These are phyloP conservation scores for Cyclura pinguis DNA, from an alignment of 2,797 vertebrate genomes.

Conservation along the genomic window DNA sequence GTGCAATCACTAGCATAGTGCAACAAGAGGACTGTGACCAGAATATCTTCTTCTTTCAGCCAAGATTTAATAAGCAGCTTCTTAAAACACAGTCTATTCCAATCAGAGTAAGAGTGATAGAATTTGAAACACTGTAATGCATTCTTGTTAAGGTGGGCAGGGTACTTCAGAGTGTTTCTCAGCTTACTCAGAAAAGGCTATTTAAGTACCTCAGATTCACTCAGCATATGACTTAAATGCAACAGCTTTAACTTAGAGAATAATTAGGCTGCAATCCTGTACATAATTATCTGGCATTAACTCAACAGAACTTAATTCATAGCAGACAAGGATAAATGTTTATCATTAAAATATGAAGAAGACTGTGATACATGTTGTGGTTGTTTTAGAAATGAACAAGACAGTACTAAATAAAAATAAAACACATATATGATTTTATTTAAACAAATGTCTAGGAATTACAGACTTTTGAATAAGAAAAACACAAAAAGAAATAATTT, in stretches of 20 bases:
- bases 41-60: too few relatives aligned
- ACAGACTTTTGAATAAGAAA: constrained; percentile 13
- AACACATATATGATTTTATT: not conserved
- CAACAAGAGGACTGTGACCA: too few relatives aligned
- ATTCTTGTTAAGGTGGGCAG: not conserved
- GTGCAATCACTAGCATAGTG: too few relatives aligned
- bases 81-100: constrained; percentile 33
- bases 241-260: not conserved
- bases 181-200: constrained; percentile 19
- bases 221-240: constrained; percentile 21
- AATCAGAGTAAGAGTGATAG: not conserved
- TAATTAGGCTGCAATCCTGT: not conserved
- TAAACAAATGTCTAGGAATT: not conserved
- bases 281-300: not conserved
- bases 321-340: not conserved
- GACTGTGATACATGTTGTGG: not conserved
- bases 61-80: constrained; percentile 15
- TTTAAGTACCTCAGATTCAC: constrained; percentile 16
- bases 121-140: constrained; percentile 7
- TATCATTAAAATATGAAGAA: not conserved
- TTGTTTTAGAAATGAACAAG: not conserved
- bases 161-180: not conserved
- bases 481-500: not conserved
- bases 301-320: not conserved
- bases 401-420: not conserved